A percentile compares a stretch with the other conserved stretches of the same genome.
phyloP scores from a whole-genome alignment of 2,888 invertebrate species.

The Carpatolechia fugitivella region DNA sequence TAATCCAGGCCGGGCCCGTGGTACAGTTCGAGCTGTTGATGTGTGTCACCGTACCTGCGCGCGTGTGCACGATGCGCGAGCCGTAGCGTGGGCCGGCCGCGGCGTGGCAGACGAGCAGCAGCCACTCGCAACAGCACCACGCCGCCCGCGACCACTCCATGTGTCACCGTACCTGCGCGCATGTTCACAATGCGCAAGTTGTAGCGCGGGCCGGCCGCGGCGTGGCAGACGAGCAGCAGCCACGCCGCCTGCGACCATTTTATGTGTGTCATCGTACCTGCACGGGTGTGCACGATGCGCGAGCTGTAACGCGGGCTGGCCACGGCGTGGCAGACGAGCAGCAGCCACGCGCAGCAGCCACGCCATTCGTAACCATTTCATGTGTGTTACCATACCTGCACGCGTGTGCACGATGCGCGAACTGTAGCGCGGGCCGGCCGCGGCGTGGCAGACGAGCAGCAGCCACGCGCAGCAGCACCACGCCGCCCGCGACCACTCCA shows the following conservation, averaged over 20 bases:
- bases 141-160: slow-evolving; percentile 69
- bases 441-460: slow-evolving; percentile 52
- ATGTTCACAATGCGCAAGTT: slow-evolving; percentile 90
- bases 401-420: slow-evolving; percentile 90
- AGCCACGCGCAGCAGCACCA: slow-evolving; percentile 62
- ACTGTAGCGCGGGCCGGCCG: slow-evolving; percentile 84
- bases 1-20: too few relatives aligned
- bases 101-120: slow-evolving; percentile 52
- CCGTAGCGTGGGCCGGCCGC: slow-evolving; percentile 84
- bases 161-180: slow-evolving; percentile 76
- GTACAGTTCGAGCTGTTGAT: too few relatives aligned
- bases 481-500: slow-evolving; percentile 69
- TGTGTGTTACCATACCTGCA: slow-evolving; percentile 74
- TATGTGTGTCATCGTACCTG: slow-evolving; percentile 68
- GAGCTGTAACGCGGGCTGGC: slow-evolving; percentile 86
- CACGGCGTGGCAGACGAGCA: slow-evolving; percentile 50
- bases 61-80: slow-evolving; percentile 89
- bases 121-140: slow-evolving; percentile 63
- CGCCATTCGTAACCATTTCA: slow-evolving; percentile 69
- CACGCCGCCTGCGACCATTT: slow-evolving; percentile 66
- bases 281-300: slow-evolving; percentile 88
- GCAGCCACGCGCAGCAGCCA: slow-evolving; percentile 63
- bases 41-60: slow-evolving; percentile 72
- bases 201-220: slow-evolving; percentile 82
- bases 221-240: slow-evolving; percentile 54